Evolutionary conservation across 2,797 vertebrate genomes (phyloP).

Genomic region (Nothura maculosa): DNA sequence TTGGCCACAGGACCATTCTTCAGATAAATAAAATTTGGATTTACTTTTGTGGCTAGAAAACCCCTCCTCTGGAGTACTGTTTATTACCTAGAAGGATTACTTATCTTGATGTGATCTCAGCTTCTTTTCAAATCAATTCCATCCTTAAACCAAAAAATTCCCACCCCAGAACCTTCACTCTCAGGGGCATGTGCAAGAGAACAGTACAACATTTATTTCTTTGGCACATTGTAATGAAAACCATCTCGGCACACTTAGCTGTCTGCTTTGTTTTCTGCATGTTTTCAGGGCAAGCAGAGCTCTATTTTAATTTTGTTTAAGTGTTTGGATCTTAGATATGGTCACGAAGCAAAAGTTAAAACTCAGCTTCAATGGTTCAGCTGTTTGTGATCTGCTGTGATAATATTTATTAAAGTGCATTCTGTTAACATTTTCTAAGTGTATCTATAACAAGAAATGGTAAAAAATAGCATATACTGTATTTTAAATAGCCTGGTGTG

Average conservation of each 20-base stretch:
- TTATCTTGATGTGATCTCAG: constrained; percentile 61
- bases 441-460: constrained; percentile 67
- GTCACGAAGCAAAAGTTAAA: constrained; percentile 50
- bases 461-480: constrained; percentile 57
- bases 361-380: constrained; percentile 1
- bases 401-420: constrained; percentile 72
- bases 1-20: background rate
- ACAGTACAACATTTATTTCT: constrained; percentile 70
- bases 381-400: constrained; percentile 45
- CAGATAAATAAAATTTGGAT: constrained; percentile 5
- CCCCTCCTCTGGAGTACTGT: background rate
- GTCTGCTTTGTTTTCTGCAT: constrained; percentile 54
- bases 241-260: constrained; percentile 51
- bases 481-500: constrained; percentile 73
- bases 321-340: constrained; percentile 48
- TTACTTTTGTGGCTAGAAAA: constrained; percentile 16
- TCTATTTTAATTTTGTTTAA: constrained; percentile 28
- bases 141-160: constrained; percentile 44
- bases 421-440: constrained; percentile 72
- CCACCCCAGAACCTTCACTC: constrained; percentile 9
- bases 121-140: constrained; percentile 56
- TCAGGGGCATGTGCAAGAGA: constrained; percentile 63
- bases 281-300: constrained; percentile 54
- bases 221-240: constrained; percentile 68
- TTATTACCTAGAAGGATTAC: constrained; percentile 57